Conservation (phyloP, 2,888 invertebrate species). For the Frankliniella intonsa region DNA sequence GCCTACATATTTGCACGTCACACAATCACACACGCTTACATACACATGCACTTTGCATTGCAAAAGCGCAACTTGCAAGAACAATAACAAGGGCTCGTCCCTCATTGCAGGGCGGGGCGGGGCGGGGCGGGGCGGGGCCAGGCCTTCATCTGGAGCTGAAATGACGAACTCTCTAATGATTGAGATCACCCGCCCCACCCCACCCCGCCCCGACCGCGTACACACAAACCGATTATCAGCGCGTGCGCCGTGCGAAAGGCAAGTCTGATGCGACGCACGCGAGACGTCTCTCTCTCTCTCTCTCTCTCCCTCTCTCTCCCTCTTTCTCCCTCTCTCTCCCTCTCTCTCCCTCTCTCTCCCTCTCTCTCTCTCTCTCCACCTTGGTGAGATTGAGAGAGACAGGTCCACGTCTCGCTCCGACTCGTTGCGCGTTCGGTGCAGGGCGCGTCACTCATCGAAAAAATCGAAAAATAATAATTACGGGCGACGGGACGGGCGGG, state of each 20-base stretch:
- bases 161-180: not conserved
- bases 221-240: not conserved
- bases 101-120: too few species aligned
- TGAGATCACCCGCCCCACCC: not conserved
- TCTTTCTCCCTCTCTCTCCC: too few species aligned
- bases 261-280: too few species aligned
- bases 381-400: not conserved
- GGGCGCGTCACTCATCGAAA: constrained; percentile 8
- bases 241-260: not conserved
- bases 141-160: not conserved
- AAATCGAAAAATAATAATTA: constrained; percentile 25
- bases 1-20: too few species aligned
- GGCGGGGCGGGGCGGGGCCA: not conserved
- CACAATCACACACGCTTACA: too few species aligned
- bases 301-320: too few species aligned
- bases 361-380: too few species aligned
- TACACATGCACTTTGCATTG: too few species aligned
- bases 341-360: too few species aligned
- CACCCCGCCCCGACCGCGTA: not conserved
- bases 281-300: too few species aligned
- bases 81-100: not conserved
- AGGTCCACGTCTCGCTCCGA: not conserved
- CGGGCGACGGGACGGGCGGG: not conserved
- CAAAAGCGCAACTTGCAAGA: too few species aligned
- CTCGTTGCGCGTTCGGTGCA: not conserved